These are phyloP conservation scores for Emydura subglobosa DNA, from an alignment of 2,113 vertebrate genomes.

Conservation along the genomic window DNA sequence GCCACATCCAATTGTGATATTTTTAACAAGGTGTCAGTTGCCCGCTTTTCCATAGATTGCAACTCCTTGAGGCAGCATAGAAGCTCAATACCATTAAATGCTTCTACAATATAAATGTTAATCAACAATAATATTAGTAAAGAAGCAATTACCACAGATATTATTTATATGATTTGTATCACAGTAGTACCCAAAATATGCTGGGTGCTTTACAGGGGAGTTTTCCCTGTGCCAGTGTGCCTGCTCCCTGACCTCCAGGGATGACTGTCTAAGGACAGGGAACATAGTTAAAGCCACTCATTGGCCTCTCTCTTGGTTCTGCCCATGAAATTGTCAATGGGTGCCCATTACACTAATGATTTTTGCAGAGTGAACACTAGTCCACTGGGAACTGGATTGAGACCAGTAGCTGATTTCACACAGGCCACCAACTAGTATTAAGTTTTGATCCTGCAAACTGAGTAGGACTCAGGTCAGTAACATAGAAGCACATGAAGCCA, in stretches of 20 bases:
- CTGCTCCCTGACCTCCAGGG: neutral
- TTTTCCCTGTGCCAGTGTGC: neutral
- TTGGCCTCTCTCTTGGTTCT: neutral
- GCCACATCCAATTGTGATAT: slow-evolving; percentile 25
- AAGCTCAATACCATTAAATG: slow-evolving; percentile 64
- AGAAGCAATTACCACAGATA: neutral
- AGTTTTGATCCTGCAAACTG: neutral
- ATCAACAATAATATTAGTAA: neutral
- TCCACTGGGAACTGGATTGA: neutral
- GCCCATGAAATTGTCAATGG: neutral
- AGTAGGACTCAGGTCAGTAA: neutral
- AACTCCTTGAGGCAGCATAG: slow-evolving; percentile 59
- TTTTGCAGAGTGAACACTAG: slow-evolving; percentile 7
- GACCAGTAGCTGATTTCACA: neutral
- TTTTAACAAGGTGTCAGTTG: neutral
- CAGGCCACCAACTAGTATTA: neutral
- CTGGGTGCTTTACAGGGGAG: neutral
- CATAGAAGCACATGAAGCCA: neutral
- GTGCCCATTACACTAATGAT: neutral
- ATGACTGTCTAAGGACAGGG: neutral
- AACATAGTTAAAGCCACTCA: neutral
- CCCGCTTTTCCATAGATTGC: slow-evolving; percentile 26
- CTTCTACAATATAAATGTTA: neutral
- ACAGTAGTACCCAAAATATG: neutral
- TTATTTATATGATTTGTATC: neutral